Evolutionary conservation across 2,113 vertebrate species (phyloP), one percentile per base, ranked within the genome.

Genomic region (Perca flavescens): DNA sequence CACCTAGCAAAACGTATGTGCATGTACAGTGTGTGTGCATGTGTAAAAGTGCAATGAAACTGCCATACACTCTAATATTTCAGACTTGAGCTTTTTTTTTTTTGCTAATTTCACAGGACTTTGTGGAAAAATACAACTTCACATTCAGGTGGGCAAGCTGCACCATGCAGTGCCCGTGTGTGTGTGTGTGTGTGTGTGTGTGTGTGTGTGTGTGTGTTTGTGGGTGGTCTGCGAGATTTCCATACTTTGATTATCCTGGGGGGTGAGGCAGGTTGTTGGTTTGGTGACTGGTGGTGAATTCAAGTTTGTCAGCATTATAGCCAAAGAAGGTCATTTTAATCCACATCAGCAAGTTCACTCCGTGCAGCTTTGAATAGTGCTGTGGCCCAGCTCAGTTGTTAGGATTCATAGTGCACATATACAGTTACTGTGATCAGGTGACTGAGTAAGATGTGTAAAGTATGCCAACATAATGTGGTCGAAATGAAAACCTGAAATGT

Each of bases 141-240:
- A 62, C 56, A 68, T 69, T 69, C 67, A 74, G 17, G 14, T 1
- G 25, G 50, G 67, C 57, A 36, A 61, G 67, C 56, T 57, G 74
- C 61, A 71, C n/a, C 8, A 83, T 19, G 72, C 56, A 40, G 77
- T 80, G 50, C 31, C 19, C n/a, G 34, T 34, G 4, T 61, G 46
- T 56, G 22, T 13, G 15, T 43, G 60, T 21, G 19, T n/a, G 52
- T n/a, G 21, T 11, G 70, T 49, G 77, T 63, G 60, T 65, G 61
- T 74, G 17, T 6, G 4, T 61, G 46, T 61, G 22, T 10, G 15
- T 50, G 54, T 10, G 19, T 53, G 21, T 11, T 8, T n/a, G 70
- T 43, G 90, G 92, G 92, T 93, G 92, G 91, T 93, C 91, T 80
- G 73, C 67, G 63, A 84, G 72, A 68, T 84, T 87, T 86, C 82